These are phyloP conservation scores for Amblyopsis rosae DNA, from an alignment of 2,113 vertebrate species.

Conservation along the genomic window DNA sequence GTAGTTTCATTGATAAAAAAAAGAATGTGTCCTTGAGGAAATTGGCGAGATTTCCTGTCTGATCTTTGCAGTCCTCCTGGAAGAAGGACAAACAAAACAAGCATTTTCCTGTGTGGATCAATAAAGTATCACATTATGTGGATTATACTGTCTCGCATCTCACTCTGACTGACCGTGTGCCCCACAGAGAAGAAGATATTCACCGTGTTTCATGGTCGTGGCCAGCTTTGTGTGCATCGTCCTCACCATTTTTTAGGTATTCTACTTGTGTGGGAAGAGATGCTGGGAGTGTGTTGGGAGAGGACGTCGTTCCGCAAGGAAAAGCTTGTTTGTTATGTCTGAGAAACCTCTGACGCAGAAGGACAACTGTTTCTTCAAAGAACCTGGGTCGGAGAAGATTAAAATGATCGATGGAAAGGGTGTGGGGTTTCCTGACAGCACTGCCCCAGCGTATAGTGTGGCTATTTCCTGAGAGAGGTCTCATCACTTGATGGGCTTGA, in stretches of 20 bases:
- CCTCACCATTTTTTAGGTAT: slow-evolving; percentile 81
- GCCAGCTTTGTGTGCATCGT: slow-evolving; percentile 82
- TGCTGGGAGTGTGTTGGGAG: slow-evolving; percentile 61
- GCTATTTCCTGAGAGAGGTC: slow-evolving; percentile 38
- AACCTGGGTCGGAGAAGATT: slow-evolving; percentile 10
- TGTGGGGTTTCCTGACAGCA: not conserved
- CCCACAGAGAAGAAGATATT: slow-evolving; percentile 88
- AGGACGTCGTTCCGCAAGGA: not conserved
- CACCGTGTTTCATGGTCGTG: slow-evolving; percentile 89
- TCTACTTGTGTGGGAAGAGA: slow-evolving; percentile 85
- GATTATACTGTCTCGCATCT: not conserved
- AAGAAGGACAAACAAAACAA: not conserved
- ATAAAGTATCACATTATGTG: not conserved
- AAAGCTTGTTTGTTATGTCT: slow-evolving; percentile 41
- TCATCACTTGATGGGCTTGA: not conserved
- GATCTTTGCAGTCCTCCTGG: not conserved
- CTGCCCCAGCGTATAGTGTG: slow-evolving; percentile 45
- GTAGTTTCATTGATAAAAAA: not conserved
- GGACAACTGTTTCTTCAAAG: slow-evolving; percentile 24
- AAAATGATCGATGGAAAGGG: slow-evolving; percentile 14
- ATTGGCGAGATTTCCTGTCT: not conserved
- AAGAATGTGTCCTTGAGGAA: not conserved
- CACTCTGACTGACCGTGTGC: slow-evolving; percentile 2
- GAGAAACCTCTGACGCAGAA: slow-evolving; percentile 28
- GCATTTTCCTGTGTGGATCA: not conserved